Evolutionary conservation across 2,797 vertebrate species (phyloP), one percentile per base, ranked within the genome.

Genomic region (Erpetoichthys calabaricus): DNA sequence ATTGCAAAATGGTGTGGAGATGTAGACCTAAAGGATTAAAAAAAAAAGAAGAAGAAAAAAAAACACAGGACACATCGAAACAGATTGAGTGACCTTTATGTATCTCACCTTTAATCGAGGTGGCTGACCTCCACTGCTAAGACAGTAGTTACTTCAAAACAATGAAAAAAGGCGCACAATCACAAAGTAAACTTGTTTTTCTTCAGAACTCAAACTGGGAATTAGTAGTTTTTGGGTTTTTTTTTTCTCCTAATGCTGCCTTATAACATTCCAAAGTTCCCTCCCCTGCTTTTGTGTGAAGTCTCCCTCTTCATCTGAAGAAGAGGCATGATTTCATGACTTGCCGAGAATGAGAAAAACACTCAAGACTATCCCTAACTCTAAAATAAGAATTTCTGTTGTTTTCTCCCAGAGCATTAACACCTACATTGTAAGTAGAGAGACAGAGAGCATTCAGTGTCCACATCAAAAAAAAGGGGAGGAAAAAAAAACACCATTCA

Each of bases 381-480:
- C 59, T 65, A 56, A 5, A 79, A 63, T 65, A 65, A 76, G 73
- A 53, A 59, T 70, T 74, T 74, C 73, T 70, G 64, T 2, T 65
- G 67, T 64, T 73, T 61, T 57, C 71, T 69, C 70, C 72, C 1
- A 58, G 67, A 72, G 74, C 73, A 78, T 75, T 70, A 84, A 70
- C 72, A 79, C 81, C 79, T 81, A 81, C 73, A 81, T 79, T 82
- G 78, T 74, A 62, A 60, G 68, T 59, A 65, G 66, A 67, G 62
- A 74, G 71, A 70, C 61, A 65, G 73, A 7, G 6, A 75, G 72
- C 73, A 72, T 71, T 81, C 61, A 75, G 9, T 61, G 7, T 61
- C 68, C 63, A 71, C 67, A 58, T 25, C 25, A 25, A 25, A 25
- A 25, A 25, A 25, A 25, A 25, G n/a, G n/a, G n/a, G n/a, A n/a